Evolutionary conservation across 2,113 vertebrate species (phyloP), one percentile per base, ranked within the genome.

Genomic region (Ifrita kowaldi): DNA sequence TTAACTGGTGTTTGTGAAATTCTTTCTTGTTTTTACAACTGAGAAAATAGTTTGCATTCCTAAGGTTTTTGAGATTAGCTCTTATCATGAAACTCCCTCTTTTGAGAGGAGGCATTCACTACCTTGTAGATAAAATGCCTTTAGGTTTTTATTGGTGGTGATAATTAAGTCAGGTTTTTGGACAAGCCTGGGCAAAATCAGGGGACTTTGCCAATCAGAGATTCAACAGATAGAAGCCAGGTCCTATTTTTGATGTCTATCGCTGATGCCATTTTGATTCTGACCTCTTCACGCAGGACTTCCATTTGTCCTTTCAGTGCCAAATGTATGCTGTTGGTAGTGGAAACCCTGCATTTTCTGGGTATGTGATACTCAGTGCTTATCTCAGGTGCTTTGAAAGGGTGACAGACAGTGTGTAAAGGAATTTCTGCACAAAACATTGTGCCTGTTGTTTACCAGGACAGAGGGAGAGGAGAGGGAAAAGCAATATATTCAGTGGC

Each of bases 21-120:
- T 93, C 91, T 84, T 81, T 92, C 92, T 87, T 96, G 94, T 95
- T 92, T 95, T 96, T 90, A 80, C 93, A 97, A 96, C 95, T 89
- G 87, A 90, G 84, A 97, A 93, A 97, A 97, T 97, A 92, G 68
- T 94, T 97, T 71, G 81, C 95, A 97, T 97, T 97, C 96, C 94
- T 96, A 49, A 67, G 60, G 96, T 97, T 97, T 96, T 96, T 97
- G 90, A 97, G 96, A 97, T 97, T 97, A 97, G 95, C 78, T 94
- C 92, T 97, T 97, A 97, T 97, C 95, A 57, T 78, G 94, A 92
- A 94, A 95, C 91, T 97, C 93, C 86, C 49, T 79, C 84, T 94
- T 96, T 90, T 94, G 87, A 96, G 88, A 92, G 87, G 65, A 96
- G 94, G 74, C 83, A 96, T 91, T 95, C 86, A 65, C 73, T 77